phyloP scores from a whole-genome alignment of 2,113 vertebrate species.

The Semnornis frantzii region DNA sequence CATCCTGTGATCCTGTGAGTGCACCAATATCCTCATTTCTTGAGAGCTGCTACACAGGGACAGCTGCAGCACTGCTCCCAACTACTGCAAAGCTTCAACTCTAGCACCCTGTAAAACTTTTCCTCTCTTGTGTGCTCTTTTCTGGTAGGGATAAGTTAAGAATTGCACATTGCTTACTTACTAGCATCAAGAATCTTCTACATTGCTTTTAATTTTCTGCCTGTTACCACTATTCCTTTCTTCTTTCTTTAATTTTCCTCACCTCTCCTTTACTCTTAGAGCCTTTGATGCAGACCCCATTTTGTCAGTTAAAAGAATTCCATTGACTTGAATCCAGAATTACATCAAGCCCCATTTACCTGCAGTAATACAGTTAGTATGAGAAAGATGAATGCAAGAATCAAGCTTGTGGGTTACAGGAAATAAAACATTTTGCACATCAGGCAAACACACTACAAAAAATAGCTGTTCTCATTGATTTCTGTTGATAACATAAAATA shows the following conservation, averaged over 20 bases:
- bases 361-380: background rate
- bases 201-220: rapidly evolving
- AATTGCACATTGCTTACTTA: background rate
- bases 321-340: conserved; percentile 43
- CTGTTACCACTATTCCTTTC: background rate
- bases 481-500: conserved; percentile 17
- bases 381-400: background rate
- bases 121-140: background rate
- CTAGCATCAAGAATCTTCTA: background rate
- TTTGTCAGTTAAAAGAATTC: conserved; percentile 49
- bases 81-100: background rate
- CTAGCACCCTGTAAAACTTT: background rate
- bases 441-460: background rate
- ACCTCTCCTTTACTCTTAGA: background rate
- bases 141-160: background rate
- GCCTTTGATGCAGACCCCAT: conserved; percentile 26
- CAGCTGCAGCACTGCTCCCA: background rate
- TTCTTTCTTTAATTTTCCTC: background rate
- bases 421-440: background rate
- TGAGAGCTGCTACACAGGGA: no score
- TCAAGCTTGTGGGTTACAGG: background rate
- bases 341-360: conserved; percentile 23
- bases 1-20: no score
- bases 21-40: no score
- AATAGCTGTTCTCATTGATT: conserved; percentile 29